Evolutionary conservation across 1,140 invertebrate species (phyloP), one percentile per base, ranked within the genome.

Genomic region (Cataglyphis hispanica): DNA sequence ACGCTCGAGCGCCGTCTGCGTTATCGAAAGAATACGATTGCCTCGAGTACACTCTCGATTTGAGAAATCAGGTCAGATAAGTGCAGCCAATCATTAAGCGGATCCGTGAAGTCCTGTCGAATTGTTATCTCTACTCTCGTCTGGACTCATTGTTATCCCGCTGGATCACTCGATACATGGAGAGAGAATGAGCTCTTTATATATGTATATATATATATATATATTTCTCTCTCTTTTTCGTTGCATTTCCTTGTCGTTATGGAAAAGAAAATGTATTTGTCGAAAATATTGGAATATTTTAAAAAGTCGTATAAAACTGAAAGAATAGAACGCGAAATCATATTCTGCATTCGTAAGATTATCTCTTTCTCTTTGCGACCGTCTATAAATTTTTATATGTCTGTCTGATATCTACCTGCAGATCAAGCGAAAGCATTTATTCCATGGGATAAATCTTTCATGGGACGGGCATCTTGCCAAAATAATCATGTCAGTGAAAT

Each of bases 11-110:
- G 16, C 46, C 63, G 43, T 83, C 78, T 46, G 27, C n/a, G 43
- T 53, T 58, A 77, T 69, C 13, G 37, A 40, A 53, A 53, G 53
- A 89, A 75, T 61, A 67, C 46, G 58, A 87, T 66, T 37, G 37
- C 50, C 72, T 64, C 50, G 22, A 63, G 46, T 27, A 70, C 8
- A 19, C 78, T 72, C 66, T 72, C n/a, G 27, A 25, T 53, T 27
- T 60, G 19, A 74, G 50, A 58, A 84, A 85, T 53, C 66, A 53
- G 56, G 64, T 56, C 78, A 64, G 74, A 80, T 72, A 85, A 88
- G 74, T 80, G 61, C 64, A 63, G 40, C 74, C 86, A 88, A 88
- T 89, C 86, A 85, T 89, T 89, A 85, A 58, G 61, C 81, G 58
- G 43, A 70, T 56, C 43, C 4, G 34, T 50, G 22, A 78, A 61